Percentiles rank a stretch among this genome's conserved stretches.
phyloP scores from a whole-genome alignment of 1,140 invertebrate genomes.

The Ruditapes philippinarum region DNA sequence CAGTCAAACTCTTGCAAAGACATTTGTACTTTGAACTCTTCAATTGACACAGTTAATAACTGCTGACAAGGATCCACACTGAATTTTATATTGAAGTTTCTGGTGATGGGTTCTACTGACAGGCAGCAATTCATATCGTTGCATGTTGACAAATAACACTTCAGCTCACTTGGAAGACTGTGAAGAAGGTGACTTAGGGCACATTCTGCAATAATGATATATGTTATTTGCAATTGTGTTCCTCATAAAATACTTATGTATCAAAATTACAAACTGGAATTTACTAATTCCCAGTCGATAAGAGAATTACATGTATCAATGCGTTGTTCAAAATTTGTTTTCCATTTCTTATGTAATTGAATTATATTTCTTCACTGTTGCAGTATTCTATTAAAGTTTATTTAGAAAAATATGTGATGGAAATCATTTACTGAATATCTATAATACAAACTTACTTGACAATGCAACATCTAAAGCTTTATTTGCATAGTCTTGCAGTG shows the following conservation, averaged over 20 bases:
- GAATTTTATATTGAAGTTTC: conserved; percentile 35
- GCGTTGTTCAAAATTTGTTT: no score
- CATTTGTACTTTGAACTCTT: conserved; percentile 32
- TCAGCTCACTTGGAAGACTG: not conserved
- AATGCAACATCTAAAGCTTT: not conserved
- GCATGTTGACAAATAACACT: conserved; percentile 38
- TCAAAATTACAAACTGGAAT: no score
- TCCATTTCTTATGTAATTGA: no score
- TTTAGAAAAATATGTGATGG: no score
- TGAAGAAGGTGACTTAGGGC: not conserved
- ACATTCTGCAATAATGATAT: conserved; percentile 36
- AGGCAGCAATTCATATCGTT: conserved; percentile 60
- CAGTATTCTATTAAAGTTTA: no score
- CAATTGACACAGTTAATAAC: conserved; percentile 25
- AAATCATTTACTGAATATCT: no score
- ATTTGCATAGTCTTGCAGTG: not conserved
- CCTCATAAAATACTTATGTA: no score
- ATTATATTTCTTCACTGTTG: no score
- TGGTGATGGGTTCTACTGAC: not conserved
- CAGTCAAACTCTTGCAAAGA: conserved; percentile 50
- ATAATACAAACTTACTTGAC: not conserved
- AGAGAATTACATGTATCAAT: no score
- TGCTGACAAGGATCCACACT: conserved; percentile 49
- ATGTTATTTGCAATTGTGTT: no score
- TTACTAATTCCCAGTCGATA: no score